These are phyloP conservation scores for Antedon bifida DNA, from an alignment of 35 echinoderm and acorn worm species.

Conservation along the genomic window DNA sequence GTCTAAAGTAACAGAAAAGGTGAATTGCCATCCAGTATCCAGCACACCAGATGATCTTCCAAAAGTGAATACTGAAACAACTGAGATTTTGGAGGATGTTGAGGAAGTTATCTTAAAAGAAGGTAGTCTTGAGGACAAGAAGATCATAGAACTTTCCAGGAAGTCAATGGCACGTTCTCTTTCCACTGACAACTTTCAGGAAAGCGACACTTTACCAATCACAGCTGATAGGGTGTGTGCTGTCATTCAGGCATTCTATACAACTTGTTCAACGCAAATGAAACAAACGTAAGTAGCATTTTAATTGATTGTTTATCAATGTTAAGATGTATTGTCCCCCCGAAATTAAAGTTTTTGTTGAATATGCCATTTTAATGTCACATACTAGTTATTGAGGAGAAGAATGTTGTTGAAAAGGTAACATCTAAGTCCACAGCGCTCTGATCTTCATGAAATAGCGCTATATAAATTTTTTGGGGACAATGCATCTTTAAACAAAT, in stretches of 20 bases:
- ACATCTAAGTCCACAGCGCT: too few species aligned
- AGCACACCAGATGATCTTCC: too few species aligned
- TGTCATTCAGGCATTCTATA: conserved; percentile 10
- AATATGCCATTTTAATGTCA: too few species aligned
- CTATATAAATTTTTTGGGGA: too few species aligned
- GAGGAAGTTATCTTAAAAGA: background rate
- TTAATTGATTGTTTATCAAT: background rate
- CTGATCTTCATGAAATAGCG: too few species aligned
- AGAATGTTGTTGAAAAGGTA: too few species aligned
- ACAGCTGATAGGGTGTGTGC: conserved; percentile 7
- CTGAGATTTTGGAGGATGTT: background rate
- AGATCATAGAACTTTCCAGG: background rate
- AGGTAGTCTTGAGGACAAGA: background rate
- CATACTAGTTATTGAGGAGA: too few species aligned
- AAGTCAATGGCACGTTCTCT: background rate
- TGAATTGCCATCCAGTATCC: too few species aligned
- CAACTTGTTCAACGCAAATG: background rate
- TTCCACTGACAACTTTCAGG: background rate
- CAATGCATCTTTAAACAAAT: too few species aligned
- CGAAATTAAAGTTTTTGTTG: too few species aligned
- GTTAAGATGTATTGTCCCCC: too few species aligned
- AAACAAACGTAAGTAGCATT: background rate
- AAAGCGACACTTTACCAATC: background rate
- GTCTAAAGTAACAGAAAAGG: background rate
- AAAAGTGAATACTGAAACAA: too few species aligned